phyloP scores from a whole-genome alignment of 1,140 invertebrate genomes.

The Tetramorium alpestre region DNA sequence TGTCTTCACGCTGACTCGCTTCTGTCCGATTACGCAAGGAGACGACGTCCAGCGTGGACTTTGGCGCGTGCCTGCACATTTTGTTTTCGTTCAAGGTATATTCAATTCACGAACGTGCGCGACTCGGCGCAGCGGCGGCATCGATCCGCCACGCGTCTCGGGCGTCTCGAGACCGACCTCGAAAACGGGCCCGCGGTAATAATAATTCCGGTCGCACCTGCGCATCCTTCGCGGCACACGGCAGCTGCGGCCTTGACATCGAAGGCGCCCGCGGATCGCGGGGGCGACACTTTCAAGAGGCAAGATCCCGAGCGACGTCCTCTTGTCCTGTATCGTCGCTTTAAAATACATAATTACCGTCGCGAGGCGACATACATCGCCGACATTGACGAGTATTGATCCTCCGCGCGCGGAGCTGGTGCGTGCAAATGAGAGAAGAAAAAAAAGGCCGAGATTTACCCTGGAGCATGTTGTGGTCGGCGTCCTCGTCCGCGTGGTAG shows the following conservation, averaged over 20 bases:
- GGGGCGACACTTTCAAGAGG: background rate
- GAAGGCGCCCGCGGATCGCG: background rate
- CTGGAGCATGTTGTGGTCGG: slow-evolving; percentile 84
- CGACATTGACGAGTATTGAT: background rate
- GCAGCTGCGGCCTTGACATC: slow-evolving; percentile 52
- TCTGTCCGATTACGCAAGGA: background rate
- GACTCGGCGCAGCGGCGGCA: slow-evolving; percentile 8
- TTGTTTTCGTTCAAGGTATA: too few relatives aligned
- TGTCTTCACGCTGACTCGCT: background rate
- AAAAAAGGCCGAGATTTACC: slow-evolving; percentile 77
- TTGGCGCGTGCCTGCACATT: background rate
- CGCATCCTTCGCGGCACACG: slow-evolving; percentile 7
- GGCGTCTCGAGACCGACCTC: slow-evolving; percentile 45
- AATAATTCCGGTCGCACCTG: slow-evolving; percentile 48
- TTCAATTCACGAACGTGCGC: background rate
- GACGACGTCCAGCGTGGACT: background rate
- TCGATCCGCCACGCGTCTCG: slow-evolving; percentile 39
- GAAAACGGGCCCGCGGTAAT: slow-evolving; percentile 18
- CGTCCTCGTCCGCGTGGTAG: slow-evolving; percentile 82
- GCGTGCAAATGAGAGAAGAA: background rate
- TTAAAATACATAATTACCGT: background rate
- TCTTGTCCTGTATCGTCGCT: background rate
- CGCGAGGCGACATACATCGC: background rate
- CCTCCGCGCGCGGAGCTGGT: background rate
- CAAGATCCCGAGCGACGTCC: background rate